Conservation (phyloP, 2,888 invertebrate genomes). For the Heliothis peltigera region DNA sequence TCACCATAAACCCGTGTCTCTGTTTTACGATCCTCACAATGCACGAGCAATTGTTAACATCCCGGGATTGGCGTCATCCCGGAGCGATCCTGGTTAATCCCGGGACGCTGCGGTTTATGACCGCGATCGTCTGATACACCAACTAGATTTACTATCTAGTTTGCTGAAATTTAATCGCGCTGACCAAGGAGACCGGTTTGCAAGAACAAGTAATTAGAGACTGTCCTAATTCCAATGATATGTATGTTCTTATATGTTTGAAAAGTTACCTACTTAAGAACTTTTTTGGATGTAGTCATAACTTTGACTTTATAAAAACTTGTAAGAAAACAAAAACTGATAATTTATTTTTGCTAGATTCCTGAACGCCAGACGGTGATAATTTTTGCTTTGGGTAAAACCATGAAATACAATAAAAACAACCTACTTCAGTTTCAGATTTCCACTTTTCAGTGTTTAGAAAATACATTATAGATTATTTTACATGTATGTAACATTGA, state of each 20-base stretch:
- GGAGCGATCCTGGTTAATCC: slow-evolving; percentile 70
- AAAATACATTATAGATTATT: too few relatives aligned
- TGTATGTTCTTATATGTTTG: background rate
- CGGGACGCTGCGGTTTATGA: slow-evolving; percentile 71
- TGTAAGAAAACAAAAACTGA: too few relatives aligned
- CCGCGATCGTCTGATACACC: slow-evolving; percentile 62
- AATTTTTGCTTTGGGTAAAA: slow-evolving; percentile 8
- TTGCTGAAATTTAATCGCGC: slow-evolving; percentile 53
- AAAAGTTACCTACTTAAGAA: too few relatives aligned
- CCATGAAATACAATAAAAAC: slow-evolving; percentile 1
- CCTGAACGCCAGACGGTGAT: slow-evolving; percentile 11
- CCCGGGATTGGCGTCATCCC: slow-evolving; percentile 62
- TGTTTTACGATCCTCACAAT: slow-evolving; percentile 72
- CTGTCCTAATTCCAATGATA: background rate
- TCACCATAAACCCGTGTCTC: slow-evolving; percentile 64
- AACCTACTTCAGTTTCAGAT: background rate
- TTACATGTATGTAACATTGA: too few relatives aligned
- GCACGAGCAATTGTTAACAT: slow-evolving; percentile 73
- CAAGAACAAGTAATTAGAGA: slow-evolving; percentile 8
- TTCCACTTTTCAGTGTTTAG: too few relatives aligned
- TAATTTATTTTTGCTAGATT: too few relatives aligned
- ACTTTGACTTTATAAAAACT: too few relatives aligned
- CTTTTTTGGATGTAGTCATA: too few relatives aligned
- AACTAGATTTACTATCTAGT: slow-evolving; percentile 61
- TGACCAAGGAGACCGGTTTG: slow-evolving; percentile 39